phyloP scores from a whole-genome alignment of 2,888 invertebrate species.

The Gasteruption jaculator region DNA sequence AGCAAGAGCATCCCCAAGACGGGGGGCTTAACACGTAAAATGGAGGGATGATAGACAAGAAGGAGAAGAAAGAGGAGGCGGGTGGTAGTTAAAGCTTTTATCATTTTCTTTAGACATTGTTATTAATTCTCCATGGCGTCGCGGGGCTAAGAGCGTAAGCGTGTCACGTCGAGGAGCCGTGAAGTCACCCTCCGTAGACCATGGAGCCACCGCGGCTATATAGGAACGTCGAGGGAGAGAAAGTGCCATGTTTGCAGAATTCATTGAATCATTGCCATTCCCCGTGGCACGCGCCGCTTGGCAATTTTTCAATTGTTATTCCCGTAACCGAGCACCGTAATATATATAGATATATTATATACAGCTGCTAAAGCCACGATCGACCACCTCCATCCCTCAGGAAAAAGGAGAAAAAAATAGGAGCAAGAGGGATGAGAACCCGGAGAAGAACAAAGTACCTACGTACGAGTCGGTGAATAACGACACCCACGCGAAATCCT shows the following conservation, averaged over 20 bases:
- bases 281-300: conserved; percentile 27
- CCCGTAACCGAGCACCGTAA: too few species aligned
- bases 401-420: too few species aligned
- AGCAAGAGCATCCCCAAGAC: neutral
- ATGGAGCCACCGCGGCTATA: conserved; percentile 19
- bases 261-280: conserved; percentile 45
- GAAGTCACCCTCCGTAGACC: conserved; percentile 21
- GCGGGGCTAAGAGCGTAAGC: conserved; percentile 39
- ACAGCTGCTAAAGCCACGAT: too few species aligned
- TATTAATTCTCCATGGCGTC: conserved; percentile 38
- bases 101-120: conserved; percentile 34
- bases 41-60: too few species aligned
- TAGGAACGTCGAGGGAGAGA: too few species aligned
- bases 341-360: too few species aligned
- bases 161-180: conserved; percentile 30
- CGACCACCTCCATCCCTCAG: too few species aligned
- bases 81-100: conserved; percentile 20
- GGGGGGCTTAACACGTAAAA: neutral
- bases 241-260: conserved; percentile 41
- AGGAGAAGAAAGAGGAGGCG: neutral
- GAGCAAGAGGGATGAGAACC: too few species aligned
- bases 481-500: too few species aligned
- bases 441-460: too few species aligned
- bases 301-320: conserved; percentile 30
- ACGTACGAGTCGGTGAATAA: too few species aligned